Percentiles rank a stretch among this genome's conserved stretches.
phyloP scores from a whole-genome alignment of 2,888 invertebrate species.

The Spilarctia lutea region DNA sequence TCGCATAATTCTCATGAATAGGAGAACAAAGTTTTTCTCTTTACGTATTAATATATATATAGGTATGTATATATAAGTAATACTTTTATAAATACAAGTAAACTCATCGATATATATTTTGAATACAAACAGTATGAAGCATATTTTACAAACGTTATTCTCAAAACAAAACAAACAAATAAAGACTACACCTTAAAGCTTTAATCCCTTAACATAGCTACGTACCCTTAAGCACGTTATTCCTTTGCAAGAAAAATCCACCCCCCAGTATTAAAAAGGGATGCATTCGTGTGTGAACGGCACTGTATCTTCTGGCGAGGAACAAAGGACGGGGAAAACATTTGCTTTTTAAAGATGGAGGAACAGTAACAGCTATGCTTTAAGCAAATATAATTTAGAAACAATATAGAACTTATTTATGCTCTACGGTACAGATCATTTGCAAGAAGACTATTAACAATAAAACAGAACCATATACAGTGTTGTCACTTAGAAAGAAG shows the following conservation, averaged over 20 bases:
- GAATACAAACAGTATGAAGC: background rate
- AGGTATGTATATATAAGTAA: too few relatives aligned
- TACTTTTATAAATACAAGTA: background rate
- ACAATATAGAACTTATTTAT: too few relatives aligned
- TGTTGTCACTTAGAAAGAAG: too few relatives aligned
- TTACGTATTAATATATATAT: too few relatives aligned
- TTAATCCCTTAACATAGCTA: slow-evolving; percentile 45
- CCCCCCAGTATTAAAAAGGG: slow-evolving; percentile 79
- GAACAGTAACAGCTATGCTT: slow-evolving; percentile 48
- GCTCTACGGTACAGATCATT: too few relatives aligned
- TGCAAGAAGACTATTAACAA: too few relatives aligned
- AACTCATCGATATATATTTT: background rate
- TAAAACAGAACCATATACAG: too few relatives aligned
- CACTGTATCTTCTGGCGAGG: slow-evolving; percentile 75
- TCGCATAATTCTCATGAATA: too few relatives aligned
- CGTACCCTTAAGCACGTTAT: slow-evolving; percentile 57
- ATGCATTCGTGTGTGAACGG: slow-evolving; percentile 82
- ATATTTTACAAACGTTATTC: background rate
- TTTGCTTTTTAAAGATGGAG: slow-evolving; percentile 59
- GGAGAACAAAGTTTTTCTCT: too few relatives aligned
- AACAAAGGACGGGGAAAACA: slow-evolving; percentile 80
- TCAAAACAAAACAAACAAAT: slow-evolving; percentile 19
- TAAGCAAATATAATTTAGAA: slow-evolving; percentile 7
- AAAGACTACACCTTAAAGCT: slow-evolving; percentile 33
- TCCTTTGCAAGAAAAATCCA: slow-evolving; percentile 76